Conservation (phyloP, 2,797 vertebrate species). For the Cynopterus sphinx region DNA sequence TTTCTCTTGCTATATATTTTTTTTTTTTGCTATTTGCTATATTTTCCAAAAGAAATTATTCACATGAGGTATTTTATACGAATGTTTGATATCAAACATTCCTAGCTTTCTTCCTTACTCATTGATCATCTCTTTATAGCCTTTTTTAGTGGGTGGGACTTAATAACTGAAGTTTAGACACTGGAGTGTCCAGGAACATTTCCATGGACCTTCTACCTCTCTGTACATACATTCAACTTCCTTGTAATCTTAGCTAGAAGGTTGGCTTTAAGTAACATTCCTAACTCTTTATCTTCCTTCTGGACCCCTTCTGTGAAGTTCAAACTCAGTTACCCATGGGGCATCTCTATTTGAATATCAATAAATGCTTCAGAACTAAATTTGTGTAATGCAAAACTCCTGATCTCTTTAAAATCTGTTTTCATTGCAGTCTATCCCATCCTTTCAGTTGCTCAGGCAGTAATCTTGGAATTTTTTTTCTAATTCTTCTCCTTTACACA, state of each 20-base stretch:
- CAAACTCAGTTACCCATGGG: neutral
- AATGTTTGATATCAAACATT: neutral
- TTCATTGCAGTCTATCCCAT: neutral
- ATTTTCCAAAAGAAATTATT: neutral
- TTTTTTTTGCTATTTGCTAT: neutral
- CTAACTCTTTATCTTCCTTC: neutral
- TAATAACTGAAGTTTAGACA: neutral
- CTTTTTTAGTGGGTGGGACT: neutral
- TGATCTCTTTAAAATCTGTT: neutral
- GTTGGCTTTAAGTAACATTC: neutral
- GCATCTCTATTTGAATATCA: neutral
- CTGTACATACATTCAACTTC: neutral
- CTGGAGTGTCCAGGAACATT: rapidly evolving
- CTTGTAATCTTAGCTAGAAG: neutral
- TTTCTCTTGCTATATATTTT: neutral
- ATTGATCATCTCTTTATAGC: neutral
- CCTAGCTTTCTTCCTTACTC: neutral
- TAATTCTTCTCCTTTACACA: neutral
- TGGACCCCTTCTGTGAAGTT: neutral
- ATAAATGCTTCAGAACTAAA: neutral
- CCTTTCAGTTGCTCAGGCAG: neutral
- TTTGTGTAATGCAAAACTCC: neutral
- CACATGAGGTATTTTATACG: neutral
- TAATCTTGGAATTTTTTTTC: neutral
- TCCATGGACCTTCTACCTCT: neutral